Evolutionary conservation across 2,113 vertebrate species (phyloP).

Genomic region (Theropithecus gelada): DNA sequence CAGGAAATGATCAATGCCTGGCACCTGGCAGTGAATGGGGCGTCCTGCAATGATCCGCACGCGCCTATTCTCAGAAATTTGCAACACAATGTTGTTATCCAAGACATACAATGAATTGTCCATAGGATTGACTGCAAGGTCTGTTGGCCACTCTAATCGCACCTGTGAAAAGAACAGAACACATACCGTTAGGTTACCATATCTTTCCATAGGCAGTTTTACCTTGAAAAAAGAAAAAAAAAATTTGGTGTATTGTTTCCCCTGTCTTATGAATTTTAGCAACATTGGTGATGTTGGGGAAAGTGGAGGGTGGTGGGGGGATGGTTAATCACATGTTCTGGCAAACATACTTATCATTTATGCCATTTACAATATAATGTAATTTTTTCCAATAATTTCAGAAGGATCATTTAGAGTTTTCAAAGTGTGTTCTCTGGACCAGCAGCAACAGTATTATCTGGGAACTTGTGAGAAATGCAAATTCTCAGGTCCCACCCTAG

Average conservation of each 20-base stretch:
- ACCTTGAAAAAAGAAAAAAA: constrained; percentile 43
- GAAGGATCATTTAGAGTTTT: constrained; percentile 21
- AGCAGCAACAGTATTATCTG: neutral
- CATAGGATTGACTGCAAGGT: constrained; percentile 95
- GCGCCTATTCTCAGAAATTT: constrained; percentile 93
- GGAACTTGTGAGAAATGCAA: neutral
- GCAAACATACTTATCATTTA: constrained; percentile 6
- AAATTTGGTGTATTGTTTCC: neutral
- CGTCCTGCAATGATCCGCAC: constrained; percentile 96
- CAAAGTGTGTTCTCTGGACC: neutral
- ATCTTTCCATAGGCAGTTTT: constrained; percentile 53
- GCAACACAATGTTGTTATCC: constrained; percentile 98
- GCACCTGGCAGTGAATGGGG: constrained; percentile 97
- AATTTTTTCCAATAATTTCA: constrained; percentile 2
- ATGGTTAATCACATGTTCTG: neutral
- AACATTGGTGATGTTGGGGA: neutral
- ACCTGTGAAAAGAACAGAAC: constrained; percentile 86
- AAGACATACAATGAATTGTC: constrained; percentile 98
- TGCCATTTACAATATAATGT: constrained; percentile 1
- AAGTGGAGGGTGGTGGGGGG: neutral
- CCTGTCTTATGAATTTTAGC: constrained; percentile 8
- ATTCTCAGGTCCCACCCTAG: neutral
- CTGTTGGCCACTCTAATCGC: constrained; percentile 97
- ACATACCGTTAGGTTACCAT: constrained; percentile 35
- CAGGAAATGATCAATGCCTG: constrained; percentile 93